A percentile compares a stretch with the other conserved stretches of the same genome.
phyloP scores from a whole-genome alignment of 2,888 invertebrate species.

The Aporophyla nigra region DNA sequence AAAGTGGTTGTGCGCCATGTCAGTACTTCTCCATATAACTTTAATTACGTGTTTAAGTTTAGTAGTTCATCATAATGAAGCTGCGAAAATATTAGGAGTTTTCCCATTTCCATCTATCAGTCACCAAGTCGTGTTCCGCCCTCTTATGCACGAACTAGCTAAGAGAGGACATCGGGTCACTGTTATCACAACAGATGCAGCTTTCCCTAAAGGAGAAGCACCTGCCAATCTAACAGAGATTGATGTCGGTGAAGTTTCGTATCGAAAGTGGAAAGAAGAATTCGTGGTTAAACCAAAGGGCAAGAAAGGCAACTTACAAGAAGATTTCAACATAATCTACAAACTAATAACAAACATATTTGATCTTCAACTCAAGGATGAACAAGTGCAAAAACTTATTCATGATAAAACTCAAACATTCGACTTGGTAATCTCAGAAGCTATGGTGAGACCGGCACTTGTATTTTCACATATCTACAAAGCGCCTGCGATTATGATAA shows the following conservation, averaged over 20 bases:
- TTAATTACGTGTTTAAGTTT: constrained; percentile 3
- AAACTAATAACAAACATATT: not conserved
- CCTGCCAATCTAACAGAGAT: constrained; percentile 81
- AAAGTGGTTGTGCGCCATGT: constrained; percentile 13
- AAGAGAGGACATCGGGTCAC: constrained; percentile 83
- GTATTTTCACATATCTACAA: constrained; percentile 72
- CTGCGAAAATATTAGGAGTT: constrained; percentile 78
- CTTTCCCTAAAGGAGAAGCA: constrained; percentile 64
- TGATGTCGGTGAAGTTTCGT: constrained; percentile 74
- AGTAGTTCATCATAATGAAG: constrained; percentile 41
- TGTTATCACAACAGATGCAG: constrained; percentile 80
- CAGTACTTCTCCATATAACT: not conserved
- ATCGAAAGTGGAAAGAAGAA: constrained; percentile 59
- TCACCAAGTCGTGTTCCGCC: constrained; percentile 81
- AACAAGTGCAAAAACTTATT: constrained; percentile 33
- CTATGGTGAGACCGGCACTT: constrained; percentile 64
- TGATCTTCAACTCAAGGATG: constrained; percentile 29
- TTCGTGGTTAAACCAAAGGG: constrained; percentile 49
- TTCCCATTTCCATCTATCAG: constrained; percentile 81
- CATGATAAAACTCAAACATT: constrained; percentile 34
- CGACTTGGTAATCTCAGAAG: constrained; percentile 76
- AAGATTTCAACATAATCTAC: constrained; percentile 23
- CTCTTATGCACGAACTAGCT: constrained; percentile 78
- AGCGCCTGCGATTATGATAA: constrained; percentile 76
- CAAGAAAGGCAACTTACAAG: constrained; percentile 20